Conservation (phyloP, 2,888 invertebrate genomes). For the Chymomyza amoena region DNA sequence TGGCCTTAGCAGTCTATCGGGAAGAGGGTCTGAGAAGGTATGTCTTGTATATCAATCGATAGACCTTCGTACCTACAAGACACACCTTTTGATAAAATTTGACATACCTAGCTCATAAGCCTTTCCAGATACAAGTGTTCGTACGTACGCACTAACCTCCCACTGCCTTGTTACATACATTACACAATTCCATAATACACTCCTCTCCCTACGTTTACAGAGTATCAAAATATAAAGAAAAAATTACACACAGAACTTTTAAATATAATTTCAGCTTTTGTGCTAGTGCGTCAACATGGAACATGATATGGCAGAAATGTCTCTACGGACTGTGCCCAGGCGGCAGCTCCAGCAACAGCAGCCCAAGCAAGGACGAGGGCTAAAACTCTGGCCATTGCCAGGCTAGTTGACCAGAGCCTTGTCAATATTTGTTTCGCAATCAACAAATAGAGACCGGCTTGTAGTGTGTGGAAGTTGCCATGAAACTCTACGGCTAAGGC, state of each 20-base stretch:
- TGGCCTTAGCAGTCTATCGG: too few relatives aligned
- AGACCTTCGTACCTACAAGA: too few relatives aligned
- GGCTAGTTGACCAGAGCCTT: slow-evolving; percentile 23
- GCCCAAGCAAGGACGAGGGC: not conserved
- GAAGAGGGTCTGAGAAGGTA: too few relatives aligned
- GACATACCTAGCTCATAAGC: too few relatives aligned
- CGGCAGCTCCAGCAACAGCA: slow-evolving; percentile 5
- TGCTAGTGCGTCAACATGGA: slow-evolving; percentile 69
- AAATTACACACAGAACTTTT: slow-evolving; percentile 45
- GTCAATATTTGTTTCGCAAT: slow-evolving; percentile 71
- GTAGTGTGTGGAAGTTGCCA: not conserved
- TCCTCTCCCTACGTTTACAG: too few relatives aligned
- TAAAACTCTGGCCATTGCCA: not conserved
- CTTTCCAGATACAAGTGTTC: too few relatives aligned
- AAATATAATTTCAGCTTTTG: slow-evolving; percentile 72
- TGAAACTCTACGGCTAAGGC: not conserved
- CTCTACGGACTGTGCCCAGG: slow-evolving; percentile 39
- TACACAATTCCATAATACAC: too few relatives aligned
- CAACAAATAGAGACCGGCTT: slow-evolving; percentile 50
- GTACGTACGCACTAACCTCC: too few relatives aligned
- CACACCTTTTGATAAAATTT: too few relatives aligned
- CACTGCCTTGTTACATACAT: too few relatives aligned
- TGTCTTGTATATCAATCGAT: too few relatives aligned
- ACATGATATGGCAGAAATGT: slow-evolving; percentile 60
- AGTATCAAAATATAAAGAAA: not conserved